These are phyloP conservation scores for Drosophila limbata DNA, from an alignment of 2,888 invertebrate genomes.

Conservation along the genomic window DNA sequence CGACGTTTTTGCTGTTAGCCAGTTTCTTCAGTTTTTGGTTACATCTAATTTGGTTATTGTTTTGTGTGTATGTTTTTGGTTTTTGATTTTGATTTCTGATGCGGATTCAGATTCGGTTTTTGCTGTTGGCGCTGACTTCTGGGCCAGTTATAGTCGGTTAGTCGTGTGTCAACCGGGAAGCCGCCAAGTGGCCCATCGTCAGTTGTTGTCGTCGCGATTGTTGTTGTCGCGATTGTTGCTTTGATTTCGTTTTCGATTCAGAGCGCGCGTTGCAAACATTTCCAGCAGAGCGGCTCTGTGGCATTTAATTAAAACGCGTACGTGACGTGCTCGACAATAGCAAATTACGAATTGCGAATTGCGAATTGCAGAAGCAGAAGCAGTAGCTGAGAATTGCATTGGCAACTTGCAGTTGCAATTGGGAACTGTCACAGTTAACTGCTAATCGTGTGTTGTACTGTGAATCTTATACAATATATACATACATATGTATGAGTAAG, in stretches of 20 bases:
- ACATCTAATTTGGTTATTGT: conserved; percentile 66
- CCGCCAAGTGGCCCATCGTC: conserved; percentile 69
- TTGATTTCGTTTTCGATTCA: conserved; percentile 48
- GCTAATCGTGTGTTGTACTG: conserved; percentile 32
- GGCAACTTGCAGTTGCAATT: conserved; percentile 25
- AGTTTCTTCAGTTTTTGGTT: conserved; percentile 77
- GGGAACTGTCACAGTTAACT: conserved; percentile 30
- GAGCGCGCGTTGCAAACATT: conserved; percentile 33
- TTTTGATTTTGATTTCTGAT: conserved; percentile 37
- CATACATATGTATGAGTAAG: conserved; percentile 20
- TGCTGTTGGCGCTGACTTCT: conserved; percentile 38
- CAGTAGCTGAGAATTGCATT: conserved; percentile 21
- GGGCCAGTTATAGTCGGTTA: conserved; percentile 74
- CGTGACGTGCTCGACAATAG: conserved; percentile 63
- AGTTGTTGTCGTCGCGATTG: conserved; percentile 12
- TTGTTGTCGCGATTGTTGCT: conserved; percentile 27
- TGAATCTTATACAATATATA: conserved; percentile 8
- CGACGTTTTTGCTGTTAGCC: conserved; percentile 32
- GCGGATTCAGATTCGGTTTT: conserved; percentile 38
- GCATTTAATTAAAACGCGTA: conserved; percentile 74
- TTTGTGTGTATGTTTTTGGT: conserved; percentile 26
- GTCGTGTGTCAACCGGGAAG: conserved; percentile 83
- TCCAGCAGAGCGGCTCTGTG: conserved; percentile 37
- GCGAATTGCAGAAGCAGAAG: conserved; percentile 5
- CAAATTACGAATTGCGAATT: conserved; percentile 28